These are phyloP conservation scores for Streptopelia turtur DNA, from an alignment of 2,797 vertebrate genomes.

Conservation along the genomic window DNA sequence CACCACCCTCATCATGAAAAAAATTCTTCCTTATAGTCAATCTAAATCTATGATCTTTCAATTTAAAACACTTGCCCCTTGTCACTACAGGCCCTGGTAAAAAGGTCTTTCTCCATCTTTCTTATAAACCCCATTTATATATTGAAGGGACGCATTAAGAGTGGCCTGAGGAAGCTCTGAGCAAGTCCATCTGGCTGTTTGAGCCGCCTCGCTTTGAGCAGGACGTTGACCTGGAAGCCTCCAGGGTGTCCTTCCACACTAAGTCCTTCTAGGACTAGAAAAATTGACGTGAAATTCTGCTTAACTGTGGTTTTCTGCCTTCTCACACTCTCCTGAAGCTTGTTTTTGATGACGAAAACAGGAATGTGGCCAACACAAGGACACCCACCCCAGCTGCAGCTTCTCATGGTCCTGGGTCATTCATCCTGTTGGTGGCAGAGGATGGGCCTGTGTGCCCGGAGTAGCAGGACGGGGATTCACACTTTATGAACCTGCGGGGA, in stretches of 20 bases:
- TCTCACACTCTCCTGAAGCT: neutral
- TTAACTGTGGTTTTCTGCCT: neutral
- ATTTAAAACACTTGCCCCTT: neutral
- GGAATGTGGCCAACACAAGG: neutral
- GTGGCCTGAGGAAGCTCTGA: neutral
- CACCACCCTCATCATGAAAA: neutral
- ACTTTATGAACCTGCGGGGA: neutral
- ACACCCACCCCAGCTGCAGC: neutral
- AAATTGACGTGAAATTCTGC: neutral
- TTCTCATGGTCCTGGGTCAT: neutral
- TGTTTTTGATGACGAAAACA: neutral
- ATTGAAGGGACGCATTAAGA: neutral
- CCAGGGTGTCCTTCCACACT: neutral
- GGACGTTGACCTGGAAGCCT: neutral
- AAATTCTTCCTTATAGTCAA: neutral
- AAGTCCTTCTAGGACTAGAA: neutral
- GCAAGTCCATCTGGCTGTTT: neutral
- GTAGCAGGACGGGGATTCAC: neutral
- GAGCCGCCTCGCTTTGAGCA: neutral
- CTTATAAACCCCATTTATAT: neutral
- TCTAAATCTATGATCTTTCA: neutral
- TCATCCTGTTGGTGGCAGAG: neutral
- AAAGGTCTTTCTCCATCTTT: neutral
- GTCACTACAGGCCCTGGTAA: neutral
- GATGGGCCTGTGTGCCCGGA: rapidly evolving